Percentiles rank a stretch among this genome's conserved stretches.
These are phyloP conservation scores for Fragum sueziense DNA, from an alignment of 2,888 invertebrate species.

Conservation along the genomic window DNA sequence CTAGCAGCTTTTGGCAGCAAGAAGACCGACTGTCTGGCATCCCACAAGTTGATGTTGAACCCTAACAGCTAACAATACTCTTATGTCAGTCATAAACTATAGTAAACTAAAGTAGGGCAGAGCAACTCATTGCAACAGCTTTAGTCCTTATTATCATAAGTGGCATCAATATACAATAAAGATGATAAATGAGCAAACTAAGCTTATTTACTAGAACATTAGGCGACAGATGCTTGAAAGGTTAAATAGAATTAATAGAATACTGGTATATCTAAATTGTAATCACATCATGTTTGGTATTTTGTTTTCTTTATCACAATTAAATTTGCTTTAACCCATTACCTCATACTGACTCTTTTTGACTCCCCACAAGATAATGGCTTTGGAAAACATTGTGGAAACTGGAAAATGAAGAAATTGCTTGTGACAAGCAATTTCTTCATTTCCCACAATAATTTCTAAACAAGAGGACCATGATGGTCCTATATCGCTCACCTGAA, in stretches of 20 bases:
- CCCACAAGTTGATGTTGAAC: too few relatives aligned
- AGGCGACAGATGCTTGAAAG: conserved; percentile 12
- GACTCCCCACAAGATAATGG: not conserved
- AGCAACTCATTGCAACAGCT: too few relatives aligned
- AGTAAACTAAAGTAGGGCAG: too few relatives aligned
- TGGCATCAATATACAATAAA: not conserved
- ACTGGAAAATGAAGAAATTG: not conserved
- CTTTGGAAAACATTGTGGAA: not conserved
- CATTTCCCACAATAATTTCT: too few relatives aligned
- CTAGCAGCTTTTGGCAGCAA: too few relatives aligned
- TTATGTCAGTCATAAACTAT: too few relatives aligned
- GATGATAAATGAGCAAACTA: not conserved
- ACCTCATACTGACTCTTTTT: not conserved
- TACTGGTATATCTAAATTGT: not conserved
- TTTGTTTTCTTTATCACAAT: too few relatives aligned
- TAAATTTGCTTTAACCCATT: not conserved
- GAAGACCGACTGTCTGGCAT: too few relatives aligned
- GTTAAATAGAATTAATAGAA: not conserved
- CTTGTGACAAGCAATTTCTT: not conserved
- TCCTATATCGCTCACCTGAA: too few relatives aligned
- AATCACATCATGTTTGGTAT: too few relatives aligned
- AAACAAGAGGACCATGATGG: too few relatives aligned
- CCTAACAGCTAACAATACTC: too few relatives aligned
- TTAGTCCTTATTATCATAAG: not conserved
- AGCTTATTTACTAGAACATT: not conserved